Evolutionary conservation across 2,888 invertebrate species (phyloP).

Genomic region (Dryomyza anilis): DNA sequence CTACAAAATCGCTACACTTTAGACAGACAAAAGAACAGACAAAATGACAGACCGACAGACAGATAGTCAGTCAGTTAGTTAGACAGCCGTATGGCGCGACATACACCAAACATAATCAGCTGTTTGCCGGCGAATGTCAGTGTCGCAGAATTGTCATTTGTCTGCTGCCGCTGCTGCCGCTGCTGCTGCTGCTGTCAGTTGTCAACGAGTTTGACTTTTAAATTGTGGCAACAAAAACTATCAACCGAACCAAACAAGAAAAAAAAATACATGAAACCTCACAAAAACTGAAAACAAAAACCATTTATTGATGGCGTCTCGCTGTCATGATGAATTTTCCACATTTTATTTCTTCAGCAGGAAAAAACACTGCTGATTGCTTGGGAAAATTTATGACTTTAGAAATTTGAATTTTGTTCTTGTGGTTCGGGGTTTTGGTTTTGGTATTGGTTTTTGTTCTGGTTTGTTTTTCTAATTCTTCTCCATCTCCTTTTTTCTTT

Average conservation of each 20-base stretch:
- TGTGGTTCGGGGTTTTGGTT: neutral
- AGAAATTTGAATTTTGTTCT: neutral
- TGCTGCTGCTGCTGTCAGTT: no score
- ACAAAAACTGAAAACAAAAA: neutral
- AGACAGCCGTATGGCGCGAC: neutral
- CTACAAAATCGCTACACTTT: neutral
- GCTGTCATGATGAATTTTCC: constrained; percentile 15
- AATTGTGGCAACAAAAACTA: constrained; percentile 10
- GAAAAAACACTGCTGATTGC: constrained; percentile 7
- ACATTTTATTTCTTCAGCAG: neutral
- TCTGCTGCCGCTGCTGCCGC: constrained; percentile 12
- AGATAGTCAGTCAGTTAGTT: neutral
- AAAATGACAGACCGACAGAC: neutral
- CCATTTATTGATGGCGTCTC: constrained; percentile 14
- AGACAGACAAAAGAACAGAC: neutral
- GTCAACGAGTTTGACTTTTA: constrained; percentile 22
- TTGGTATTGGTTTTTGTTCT: no score
- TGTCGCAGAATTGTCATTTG: constrained; percentile 16
- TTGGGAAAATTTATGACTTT: constrained; percentile 14
- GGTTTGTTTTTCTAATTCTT: no score
- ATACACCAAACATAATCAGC: constrained; percentile 18
- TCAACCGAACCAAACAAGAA: no score
- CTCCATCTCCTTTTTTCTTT: no score
- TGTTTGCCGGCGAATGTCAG: constrained; percentile 10
- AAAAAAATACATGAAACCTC: neutral